Evolutionary conservation across 2,797 vertebrate species (phyloP).

Genomic region (Macropodus opercularis): DNA sequence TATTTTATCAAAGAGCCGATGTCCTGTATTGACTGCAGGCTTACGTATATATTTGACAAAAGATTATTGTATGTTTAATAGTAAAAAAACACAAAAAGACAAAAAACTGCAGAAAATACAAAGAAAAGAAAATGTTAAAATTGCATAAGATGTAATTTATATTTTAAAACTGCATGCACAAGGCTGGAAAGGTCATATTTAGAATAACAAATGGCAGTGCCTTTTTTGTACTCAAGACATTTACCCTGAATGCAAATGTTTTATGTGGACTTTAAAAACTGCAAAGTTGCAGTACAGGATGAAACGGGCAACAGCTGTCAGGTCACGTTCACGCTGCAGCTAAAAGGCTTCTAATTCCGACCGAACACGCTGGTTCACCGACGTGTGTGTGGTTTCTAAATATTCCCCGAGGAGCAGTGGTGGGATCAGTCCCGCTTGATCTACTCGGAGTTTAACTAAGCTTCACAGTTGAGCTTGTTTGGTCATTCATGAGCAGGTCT

Average conservation of each 20-base stretch:
- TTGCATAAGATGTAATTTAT: conserved; percentile 85
- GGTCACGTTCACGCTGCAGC: conserved; percentile 50
- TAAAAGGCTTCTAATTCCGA: not conserved
- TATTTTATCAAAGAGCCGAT: conserved; percentile 80
- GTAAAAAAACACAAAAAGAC: conserved; percentile 76
- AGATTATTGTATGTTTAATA: conserved; percentile 79
- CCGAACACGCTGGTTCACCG: too few species aligned
- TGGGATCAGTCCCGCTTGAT: too few species aligned
- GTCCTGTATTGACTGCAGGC: conserved; percentile 95
- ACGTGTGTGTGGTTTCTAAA: too few species aligned
- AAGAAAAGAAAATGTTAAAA: conserved; percentile 51
- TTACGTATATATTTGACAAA: conserved; percentile 82
- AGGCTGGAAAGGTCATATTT: conserved; percentile 88
- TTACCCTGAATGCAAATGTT: conserved; percentile 79
- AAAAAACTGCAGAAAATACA: conserved; percentile 64
- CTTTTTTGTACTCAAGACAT: conserved; percentile 85
- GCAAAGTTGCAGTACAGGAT: conserved; percentile 56
- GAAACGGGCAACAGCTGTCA: conserved; percentile 42
- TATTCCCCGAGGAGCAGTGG: too few species aligned
- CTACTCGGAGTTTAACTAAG: too few species aligned
- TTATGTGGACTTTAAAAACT: conserved; percentile 73
- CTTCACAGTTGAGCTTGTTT: too few species aligned
- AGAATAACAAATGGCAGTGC: conserved; percentile 96
- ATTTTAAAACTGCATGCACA: conserved; percentile 86
- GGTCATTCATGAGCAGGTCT: too few species aligned